Conservation (phyloP, 2,888 invertebrate genomes). For the Mongoloraphidia duomilia region DNA sequence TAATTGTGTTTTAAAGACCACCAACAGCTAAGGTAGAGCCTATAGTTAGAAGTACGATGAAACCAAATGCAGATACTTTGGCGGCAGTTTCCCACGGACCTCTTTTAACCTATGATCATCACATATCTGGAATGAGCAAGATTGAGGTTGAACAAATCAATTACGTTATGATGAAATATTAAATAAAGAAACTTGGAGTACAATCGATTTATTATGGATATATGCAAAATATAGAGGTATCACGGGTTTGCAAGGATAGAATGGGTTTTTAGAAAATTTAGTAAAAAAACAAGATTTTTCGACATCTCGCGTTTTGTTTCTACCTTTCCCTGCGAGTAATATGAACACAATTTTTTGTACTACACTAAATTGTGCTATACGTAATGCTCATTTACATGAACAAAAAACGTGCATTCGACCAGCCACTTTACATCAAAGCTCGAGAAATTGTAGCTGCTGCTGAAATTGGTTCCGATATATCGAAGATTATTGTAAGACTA, state of each 20-base stretch:
- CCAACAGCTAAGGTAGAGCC: no score
- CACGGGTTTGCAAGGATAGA: not conserved
- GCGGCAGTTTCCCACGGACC: not conserved
- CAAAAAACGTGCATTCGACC: no score
- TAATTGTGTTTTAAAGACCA: no score
- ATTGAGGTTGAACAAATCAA: not conserved
- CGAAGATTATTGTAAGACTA: constrained; percentile 17
- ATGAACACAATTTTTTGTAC: not conserved
- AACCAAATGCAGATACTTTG: constrained; percentile 7
- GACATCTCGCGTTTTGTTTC: not conserved
- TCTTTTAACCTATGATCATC: not conserved
- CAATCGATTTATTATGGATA: not conserved
- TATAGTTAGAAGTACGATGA: constrained; percentile 17
- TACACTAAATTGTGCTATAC: not conserved
- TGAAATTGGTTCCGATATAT: not conserved
- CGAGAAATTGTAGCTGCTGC: not conserved
- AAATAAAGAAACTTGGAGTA: not conserved
- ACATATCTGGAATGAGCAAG: not conserved
- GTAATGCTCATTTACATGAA: not conserved
- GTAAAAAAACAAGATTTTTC: no score
- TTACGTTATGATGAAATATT: not conserved
- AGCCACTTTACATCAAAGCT: not conserved
- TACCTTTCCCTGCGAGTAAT: not conserved
- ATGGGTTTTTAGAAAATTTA: no score
- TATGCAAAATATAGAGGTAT: not conserved